Conservation (phyloP, 2,113 vertebrate species). For the Glaucidium brasilianum region DNA sequence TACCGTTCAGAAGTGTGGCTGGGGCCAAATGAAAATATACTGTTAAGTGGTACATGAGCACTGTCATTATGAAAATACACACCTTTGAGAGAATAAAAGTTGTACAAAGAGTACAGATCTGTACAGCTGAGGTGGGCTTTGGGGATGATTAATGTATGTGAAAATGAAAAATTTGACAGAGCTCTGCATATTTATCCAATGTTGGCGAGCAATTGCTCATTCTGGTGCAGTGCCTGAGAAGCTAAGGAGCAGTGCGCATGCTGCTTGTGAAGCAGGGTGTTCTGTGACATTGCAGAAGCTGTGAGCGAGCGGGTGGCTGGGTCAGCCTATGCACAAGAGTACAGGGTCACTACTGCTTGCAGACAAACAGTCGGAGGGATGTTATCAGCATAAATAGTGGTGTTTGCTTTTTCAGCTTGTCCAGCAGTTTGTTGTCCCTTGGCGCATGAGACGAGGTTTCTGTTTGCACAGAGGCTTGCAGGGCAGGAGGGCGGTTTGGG, state of each 20-base stretch:
- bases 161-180: neutral
- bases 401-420: neutral
- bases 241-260: rapidly evolving
- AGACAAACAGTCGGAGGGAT: neutral
- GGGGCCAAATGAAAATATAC: constrained; percentile 51
- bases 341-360: neutral
- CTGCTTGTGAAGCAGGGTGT: neutral
- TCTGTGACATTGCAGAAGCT: neutral
- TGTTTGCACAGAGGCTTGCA: neutral
- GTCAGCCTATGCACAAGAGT: neutral
- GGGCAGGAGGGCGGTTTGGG: neutral
- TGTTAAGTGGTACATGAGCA: constrained; percentile 30
- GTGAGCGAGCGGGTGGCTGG: rapidly evolving
- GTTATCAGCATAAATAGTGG: neutral
- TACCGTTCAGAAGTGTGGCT: neutral
- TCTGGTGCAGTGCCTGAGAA: neutral
- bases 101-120: neutral
- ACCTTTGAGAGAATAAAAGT: constrained; percentile 16
- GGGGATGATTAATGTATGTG: neutral
- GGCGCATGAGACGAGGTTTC: neutral
- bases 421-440: neutral
- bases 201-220: neutral
- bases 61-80: constrained; percentile 40
- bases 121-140: neutral
- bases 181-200: neutral